Percentiles rank a stretch among this genome's conserved stretches.
phyloP scores from a whole-genome alignment of 2,113 vertebrate species.

The Neomonachus schauinslandi region DNA sequence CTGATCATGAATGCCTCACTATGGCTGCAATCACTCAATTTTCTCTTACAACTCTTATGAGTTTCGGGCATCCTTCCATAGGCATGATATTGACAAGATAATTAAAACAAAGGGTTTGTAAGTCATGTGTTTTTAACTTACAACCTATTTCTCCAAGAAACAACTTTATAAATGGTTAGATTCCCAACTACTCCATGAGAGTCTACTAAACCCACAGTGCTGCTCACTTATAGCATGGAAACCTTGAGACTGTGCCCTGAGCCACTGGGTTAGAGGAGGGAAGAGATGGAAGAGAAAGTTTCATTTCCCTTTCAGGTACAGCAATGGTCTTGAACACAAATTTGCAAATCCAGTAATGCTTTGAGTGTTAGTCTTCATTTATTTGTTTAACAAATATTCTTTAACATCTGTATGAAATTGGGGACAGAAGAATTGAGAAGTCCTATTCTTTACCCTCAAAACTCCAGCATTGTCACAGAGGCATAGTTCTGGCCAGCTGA shows the following conservation, averaged over 20 bases:
- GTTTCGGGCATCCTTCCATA: not conserved
- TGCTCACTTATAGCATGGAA: not conserved
- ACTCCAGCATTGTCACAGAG: not conserved
- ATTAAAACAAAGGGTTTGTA: not conserved
- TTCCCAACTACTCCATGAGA: not conserved
- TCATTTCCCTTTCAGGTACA: not conserved
- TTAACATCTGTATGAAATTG: not conserved
- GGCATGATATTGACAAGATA: not conserved
- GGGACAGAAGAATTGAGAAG: not conserved
- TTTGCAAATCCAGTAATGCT: not conserved
- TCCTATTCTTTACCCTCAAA: not conserved
- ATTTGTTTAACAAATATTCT: not conserved
- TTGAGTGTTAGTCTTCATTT: not conserved
- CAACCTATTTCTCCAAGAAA: not conserved
- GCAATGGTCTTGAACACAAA: not conserved
- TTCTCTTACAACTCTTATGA: not conserved
- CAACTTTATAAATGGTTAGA: not conserved
- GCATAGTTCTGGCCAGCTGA: not conserved
- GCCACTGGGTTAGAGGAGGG: not conserved
- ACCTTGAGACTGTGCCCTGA: not conserved
- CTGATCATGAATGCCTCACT: not conserved
- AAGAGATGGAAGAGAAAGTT: not conserved
- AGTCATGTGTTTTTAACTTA: not conserved
- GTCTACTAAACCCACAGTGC: not conserved
- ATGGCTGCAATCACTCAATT: not conserved